Conservation (phyloP, 2,113 vertebrate genomes). For the Aramus guarauna region DNA sequence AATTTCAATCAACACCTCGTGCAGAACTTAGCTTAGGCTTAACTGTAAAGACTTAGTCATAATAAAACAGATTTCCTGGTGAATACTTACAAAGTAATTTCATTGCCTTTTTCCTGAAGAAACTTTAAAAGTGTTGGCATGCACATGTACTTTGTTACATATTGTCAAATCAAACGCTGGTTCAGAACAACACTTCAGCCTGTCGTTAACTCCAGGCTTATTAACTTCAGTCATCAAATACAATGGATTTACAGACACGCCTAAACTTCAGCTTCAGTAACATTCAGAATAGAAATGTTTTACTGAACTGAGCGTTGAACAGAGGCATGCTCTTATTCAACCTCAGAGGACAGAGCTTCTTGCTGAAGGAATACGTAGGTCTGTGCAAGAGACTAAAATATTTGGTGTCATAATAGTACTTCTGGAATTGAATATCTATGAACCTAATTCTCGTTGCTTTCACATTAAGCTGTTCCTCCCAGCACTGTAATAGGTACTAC, state of each 20-base stretch:
- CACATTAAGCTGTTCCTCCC: not conserved
- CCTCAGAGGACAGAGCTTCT: not conserved
- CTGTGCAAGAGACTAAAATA: not conserved
- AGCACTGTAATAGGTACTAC: not conserved
- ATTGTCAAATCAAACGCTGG: not conserved
- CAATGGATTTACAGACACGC: not conserved
- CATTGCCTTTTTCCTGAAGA: not conserved
- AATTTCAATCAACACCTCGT: not conserved
- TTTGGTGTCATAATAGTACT: not conserved
- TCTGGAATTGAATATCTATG: not conserved
- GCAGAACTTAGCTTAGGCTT: not conserved
- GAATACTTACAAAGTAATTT: not conserved
- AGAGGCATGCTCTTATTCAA: not conserved
- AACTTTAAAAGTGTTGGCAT: not conserved
- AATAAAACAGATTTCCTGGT: not conserved
- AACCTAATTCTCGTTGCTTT: not conserved
- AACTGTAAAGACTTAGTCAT: not conserved
- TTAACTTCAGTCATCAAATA: not conserved
- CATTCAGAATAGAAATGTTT: not conserved
- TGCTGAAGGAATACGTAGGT: not conserved
- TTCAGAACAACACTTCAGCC: not conserved
- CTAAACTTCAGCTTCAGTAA: not conserved
- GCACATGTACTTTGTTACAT: not conserved
- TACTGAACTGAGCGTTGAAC: not conserved
- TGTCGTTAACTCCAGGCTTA: not conserved